Evolutionary conservation across 2,888 invertebrate genomes (phyloP), one percentile per base, ranked within the genome.

Genomic region (Harpagoxenus sublaevis): DNA sequence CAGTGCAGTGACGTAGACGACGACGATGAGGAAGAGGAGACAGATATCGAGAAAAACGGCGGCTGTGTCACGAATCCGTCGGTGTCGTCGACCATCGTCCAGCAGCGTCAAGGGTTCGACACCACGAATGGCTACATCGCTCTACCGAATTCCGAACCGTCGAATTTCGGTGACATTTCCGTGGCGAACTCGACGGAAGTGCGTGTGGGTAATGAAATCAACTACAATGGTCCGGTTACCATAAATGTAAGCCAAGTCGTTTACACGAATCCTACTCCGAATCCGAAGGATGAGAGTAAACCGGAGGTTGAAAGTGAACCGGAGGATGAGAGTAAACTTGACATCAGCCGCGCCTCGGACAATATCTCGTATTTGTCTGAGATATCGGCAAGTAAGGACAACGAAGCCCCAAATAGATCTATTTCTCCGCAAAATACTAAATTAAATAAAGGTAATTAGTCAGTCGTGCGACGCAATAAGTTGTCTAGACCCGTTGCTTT

Each of bases 141-240:
- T 8, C 66, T 94, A 35, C 93, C 94, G 0, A 90, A 89, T 48
- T 86, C 91, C 4, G 92, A 94, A 12, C 88, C 89, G 3, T 95
- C 96, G n/a, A 95, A 95, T 77, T 96, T 96, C 89, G 97, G 97
- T 71, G 96, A 96, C 23, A 23, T 92, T 96, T 97, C 42, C 96
- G 96, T 98, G 2, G 96, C 96, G 48, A 96, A 97, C 91, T 97
- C 97, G 0, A 96, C 96, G 42, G 97, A 97, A 93, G 96, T 98
- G 2, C 97, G 97, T 88, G 96, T 98, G 90, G 98, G 98, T 0
- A 35, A 35, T n/a, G n/a, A n/a, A n/a, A n/a, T n/a, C n/a, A n/a
- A n/a, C 35, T 35, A 35, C 35, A 35, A 97, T 92, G 97, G 97
- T 8, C 97, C 97, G 66, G 97, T 98, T 23, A 97, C 97, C 51